A percentile compares a stretch with the other conserved stretches of the same genome.
phyloP scores from a whole-genome alignment of 2,888 invertebrate species.

The Microplitis manilae region DNA sequence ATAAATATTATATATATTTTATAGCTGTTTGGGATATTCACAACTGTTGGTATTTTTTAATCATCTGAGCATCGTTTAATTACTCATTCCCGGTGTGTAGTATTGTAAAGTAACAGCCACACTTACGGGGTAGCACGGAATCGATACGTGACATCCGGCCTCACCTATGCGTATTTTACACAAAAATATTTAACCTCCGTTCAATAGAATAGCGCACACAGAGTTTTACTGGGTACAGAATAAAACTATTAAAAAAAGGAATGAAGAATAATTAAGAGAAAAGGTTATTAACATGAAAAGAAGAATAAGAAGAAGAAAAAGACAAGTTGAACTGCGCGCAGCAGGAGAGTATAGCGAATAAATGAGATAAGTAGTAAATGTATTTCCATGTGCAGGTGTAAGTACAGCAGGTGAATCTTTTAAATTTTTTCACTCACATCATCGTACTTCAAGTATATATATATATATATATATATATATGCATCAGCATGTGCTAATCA shows the following conservation, averaged over 20 bases:
- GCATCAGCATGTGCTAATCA: conserved; percentile 4
- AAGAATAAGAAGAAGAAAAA: background rate
- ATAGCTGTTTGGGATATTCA: background rate
- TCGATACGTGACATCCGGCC: conserved; percentile 66
- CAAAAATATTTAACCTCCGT: conserved; percentile 16
- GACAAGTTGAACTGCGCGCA: conserved; percentile 10
- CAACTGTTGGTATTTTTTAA: conserved; percentile 18
- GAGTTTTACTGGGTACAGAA: no score
- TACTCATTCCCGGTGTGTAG: conserved; percentile 54
- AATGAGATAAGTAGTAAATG: background rate
- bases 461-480: no score
- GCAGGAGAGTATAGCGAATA: background rate
- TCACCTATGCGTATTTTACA: conserved; percentile 50
- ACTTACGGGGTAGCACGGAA: conserved; percentile 58
- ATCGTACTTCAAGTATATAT: background rate
- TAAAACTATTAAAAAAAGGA: no score
- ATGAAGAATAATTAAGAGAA: conserved; percentile 23
- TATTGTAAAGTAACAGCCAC: conserved; percentile 53
- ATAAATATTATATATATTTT: no score
- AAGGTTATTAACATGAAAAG: conserved; percentile 44
- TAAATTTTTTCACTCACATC: background rate
- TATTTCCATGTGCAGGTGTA: conserved; percentile 15
- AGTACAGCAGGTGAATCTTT: conserved; percentile 27
- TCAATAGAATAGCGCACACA: no score
- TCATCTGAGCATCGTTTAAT: conserved; percentile 47